Percentiles rank a stretch among this genome's conserved stretches.
These are phyloP conservation scores for Drosophila kepulauana DNA, from an alignment of 1,140 invertebrate species.

Conservation along the genomic window DNA sequence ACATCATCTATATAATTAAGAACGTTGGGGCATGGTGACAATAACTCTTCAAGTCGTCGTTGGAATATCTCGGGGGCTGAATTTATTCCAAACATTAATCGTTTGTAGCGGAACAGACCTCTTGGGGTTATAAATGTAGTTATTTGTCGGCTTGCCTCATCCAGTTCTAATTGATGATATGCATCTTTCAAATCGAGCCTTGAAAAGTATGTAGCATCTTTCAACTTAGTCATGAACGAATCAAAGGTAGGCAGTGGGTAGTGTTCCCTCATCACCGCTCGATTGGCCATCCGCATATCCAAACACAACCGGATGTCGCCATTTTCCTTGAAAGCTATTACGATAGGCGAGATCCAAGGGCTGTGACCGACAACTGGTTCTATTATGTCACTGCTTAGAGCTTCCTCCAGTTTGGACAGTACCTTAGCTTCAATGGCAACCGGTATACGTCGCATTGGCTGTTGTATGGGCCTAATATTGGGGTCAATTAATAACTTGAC, in stretches of 20 bases:
- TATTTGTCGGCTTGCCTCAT: constrained; percentile 43
- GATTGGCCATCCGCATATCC: constrained; percentile 51
- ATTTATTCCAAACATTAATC: constrained; percentile 41
- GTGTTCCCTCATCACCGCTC: constrained; percentile 37
- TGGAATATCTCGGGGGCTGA: constrained; percentile 37
- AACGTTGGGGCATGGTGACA: constrained; percentile 8
- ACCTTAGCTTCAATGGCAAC: constrained; percentile 34
- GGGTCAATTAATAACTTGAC: constrained; percentile 44
- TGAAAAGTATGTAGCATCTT: constrained; percentile 20
- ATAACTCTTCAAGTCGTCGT: constrained; percentile 25
- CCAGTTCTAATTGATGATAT: constrained; percentile 70
- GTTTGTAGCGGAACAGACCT: constrained; percentile 30
- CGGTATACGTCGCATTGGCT: constrained; percentile 17
- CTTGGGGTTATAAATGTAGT: constrained; percentile 34
- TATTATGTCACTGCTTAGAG: constrained; percentile 51
- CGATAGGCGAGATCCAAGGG: constrained; percentile 44
- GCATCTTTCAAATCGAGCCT: constrained; percentile 57
- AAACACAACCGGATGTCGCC: constrained; percentile 42
- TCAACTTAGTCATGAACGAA: constrained; percentile 40
- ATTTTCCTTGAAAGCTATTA: constrained; percentile 39
- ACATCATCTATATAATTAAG: constrained; percentile 77
- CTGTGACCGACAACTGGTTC: constrained; percentile 50
- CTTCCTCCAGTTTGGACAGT: constrained; percentile 47
- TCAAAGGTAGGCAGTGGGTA: constrained; percentile 44
- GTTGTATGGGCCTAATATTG: constrained; percentile 4